Evolutionary conservation across 2,888 invertebrate species (phyloP), one percentile per base, ranked within the genome.

Genomic region (Formica aserva): DNA sequence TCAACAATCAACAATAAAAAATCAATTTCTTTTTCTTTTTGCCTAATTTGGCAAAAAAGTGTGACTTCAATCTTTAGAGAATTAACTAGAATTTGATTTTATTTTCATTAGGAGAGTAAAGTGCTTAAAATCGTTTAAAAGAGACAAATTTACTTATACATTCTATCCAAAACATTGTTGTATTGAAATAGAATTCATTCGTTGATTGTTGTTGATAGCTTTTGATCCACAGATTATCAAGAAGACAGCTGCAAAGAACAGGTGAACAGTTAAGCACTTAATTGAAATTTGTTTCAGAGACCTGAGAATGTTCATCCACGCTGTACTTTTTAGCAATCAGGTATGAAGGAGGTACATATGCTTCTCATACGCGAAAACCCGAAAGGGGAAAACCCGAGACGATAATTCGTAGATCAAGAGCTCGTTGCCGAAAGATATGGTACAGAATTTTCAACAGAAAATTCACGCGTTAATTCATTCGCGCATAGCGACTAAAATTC

Each of bases 291-390:
- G 86, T 89, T 88, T 92, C 84, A 29, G 66, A 87, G 86, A 91
- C 90, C 92, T 92, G 91, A 92, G 91, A 91, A 78, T 90, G 82
- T 90, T 88, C 86, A 92, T 91, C 87, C 90, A 92, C 91, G 89
- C 89, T 88, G 91, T 89, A 88, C 90, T 89, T 90, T 92, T 90
- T 91, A 90, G 87, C 90, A 84, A 85, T 74, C n/a, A 76, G 86
- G 81, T 84, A 74, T 85, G 85, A 80, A 78, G 85, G 71, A 84
- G 82, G 65, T 80, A 62, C 29, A 65, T 52, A 48, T 52, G 55
- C 76, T 86, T 65, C 63, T 88, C 65, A 55, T 38, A 62, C 72
- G 66, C 41, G 76, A 85, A 88, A 75, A 62, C 72, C 63, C 41
- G 76, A 85, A 88, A 75, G 78, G 67, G 85, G 86, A 66, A 75